These are phyloP conservation scores for Neofelis nebulosa DNA, from an alignment of 2,113 vertebrate species.

Conservation along the genomic window DNA sequence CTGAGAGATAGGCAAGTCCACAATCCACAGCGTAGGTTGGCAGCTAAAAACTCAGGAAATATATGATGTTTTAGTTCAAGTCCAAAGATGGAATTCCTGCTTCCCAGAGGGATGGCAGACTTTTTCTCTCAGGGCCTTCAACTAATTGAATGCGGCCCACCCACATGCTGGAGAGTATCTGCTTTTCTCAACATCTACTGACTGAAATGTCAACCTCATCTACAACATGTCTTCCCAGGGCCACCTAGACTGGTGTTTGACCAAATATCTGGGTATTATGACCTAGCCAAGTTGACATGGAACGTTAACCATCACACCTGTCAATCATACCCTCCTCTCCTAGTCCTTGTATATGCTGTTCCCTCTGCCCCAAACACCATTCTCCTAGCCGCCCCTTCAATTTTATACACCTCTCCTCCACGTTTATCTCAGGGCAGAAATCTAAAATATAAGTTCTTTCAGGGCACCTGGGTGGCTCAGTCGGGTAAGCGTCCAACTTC, in stretches of 20 bases:
- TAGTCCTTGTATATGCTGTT: too few species aligned
- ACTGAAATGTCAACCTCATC: background rate
- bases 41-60: background rate
- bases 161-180: background rate
- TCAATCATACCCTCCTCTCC: background rate
- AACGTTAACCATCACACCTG: background rate
- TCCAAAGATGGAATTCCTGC: background rate
- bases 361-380: background rate
- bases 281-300: background rate
- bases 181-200: background rate
- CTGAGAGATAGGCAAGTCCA: background rate
- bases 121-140: background rate
- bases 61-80: background rate
- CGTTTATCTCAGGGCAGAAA: background rate
- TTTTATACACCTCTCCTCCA: background rate
- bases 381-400: background rate
- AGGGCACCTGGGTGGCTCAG: too few species aligned
- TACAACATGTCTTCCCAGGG: background rate
- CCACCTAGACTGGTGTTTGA: background rate
- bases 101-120: background rate
- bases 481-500: too few species aligned
- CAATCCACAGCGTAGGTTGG: fast-evolving
- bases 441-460: background rate
- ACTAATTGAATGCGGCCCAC: background rate
- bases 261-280: background rate